phyloP scores from a whole-genome alignment of 2,888 invertebrate genomes.

The Hofmannophila pseudospretella region DNA sequence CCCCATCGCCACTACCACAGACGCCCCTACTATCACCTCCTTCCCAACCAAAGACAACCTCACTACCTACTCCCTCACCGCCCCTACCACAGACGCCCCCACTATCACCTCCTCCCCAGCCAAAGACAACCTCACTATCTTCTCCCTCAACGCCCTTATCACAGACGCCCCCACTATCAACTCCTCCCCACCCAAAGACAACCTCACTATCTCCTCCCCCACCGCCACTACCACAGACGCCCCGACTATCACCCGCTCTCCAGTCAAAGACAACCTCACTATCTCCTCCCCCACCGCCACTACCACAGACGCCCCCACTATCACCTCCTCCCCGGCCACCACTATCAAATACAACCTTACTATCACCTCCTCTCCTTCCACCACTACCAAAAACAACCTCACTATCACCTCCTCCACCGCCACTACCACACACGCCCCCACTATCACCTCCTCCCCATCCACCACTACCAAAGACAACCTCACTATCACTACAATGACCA shows the following conservation, averaged over 20 bases:
- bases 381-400: too few species aligned
- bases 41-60: too few species aligned
- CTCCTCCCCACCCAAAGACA: too few species aligned
- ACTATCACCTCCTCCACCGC: slow-evolving; percentile 6
- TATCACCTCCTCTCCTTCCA: background rate
- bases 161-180: too few species aligned
- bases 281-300: slow-evolving; percentile 5
- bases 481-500: background rate
- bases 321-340: background rate
- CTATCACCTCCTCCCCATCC: background rate
- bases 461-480: background rate
- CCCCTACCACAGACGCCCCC: background rate
- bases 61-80: slow-evolving; percentile 6
- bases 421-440: background rate
- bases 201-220: background rate
- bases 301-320: background rate
- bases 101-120: background rate
- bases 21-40: background rate
- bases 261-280: too few species aligned
- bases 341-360: background rate
- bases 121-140: background rate
- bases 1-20: background rate
- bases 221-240: background rate
- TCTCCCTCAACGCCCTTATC: background rate
- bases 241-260: background rate